phyloP scores from a whole-genome alignment of 37 sponge, comb jelly and placozoan genomes.

The Haliclona indistincta region DNA sequence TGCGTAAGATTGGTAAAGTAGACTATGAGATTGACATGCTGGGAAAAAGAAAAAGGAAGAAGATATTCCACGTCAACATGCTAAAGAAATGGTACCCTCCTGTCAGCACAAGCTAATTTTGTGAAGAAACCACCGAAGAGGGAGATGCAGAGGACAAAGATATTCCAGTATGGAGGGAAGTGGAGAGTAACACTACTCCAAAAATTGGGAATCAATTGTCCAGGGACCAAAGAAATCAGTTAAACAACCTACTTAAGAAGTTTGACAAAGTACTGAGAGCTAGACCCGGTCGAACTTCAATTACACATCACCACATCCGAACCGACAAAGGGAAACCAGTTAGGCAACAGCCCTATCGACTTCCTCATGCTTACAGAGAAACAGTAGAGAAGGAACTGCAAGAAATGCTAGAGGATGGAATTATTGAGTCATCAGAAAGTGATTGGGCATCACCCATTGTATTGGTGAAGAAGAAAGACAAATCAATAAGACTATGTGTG shows the following conservation, averaged over 20 bases:
- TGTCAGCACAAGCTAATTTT: too few relatives aligned
- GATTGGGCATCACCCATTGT: too few relatives aligned
- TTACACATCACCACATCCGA: conserved; percentile 28
- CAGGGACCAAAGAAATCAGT: too few relatives aligned
- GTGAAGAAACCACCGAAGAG: too few relatives aligned
- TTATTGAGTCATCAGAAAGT: conserved; percentile 41
- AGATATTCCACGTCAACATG: conserved; percentile 47
- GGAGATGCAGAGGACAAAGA: too few relatives aligned
- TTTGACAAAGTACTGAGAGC: too few relatives aligned
- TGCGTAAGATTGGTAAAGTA: conserved; percentile 2
- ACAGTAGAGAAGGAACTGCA: conserved; percentile 26
- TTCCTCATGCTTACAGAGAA: conserved; percentile 32
- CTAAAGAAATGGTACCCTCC: neutral
- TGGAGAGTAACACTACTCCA: too few relatives aligned
- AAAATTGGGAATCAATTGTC: too few relatives aligned
- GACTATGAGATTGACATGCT: conserved; percentile 30
- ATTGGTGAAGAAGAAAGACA: conserved; percentile 62
- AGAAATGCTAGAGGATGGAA: conserved; percentile 45
- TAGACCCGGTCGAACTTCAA: conserved; percentile 5
- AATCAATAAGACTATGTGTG: conserved; percentile 35
- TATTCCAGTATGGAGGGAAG: too few relatives aligned
- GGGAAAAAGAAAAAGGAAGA: conserved; percentile 4
- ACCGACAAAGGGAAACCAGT: conserved; percentile 14
- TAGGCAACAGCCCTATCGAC: conserved; percentile 22
- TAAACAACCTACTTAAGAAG: too few relatives aligned